phyloP scores from a whole-genome alignment of 2,797 vertebrate species.

The Aeoliscus strigatus region DNA sequence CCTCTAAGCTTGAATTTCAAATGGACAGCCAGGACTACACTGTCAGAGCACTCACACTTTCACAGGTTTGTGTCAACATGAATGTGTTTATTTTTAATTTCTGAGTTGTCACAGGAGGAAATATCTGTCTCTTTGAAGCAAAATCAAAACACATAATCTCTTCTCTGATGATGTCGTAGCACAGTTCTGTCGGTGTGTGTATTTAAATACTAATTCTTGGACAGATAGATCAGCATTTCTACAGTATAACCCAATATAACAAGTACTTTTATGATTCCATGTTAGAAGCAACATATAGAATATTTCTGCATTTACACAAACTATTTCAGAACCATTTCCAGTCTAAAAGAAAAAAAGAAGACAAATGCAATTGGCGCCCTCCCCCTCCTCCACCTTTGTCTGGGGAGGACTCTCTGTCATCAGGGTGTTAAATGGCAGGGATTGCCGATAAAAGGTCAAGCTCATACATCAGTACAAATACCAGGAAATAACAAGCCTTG shows the following conservation, averaged over 20 bases:
- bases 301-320: slow-evolving; percentile 1
- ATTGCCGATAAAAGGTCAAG: slow-evolving; percentile 52
- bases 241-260: no score
- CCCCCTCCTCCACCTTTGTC: slow-evolving; percentile 24
- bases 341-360: slow-evolving; percentile 11
- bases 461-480: slow-evolving; percentile 48
- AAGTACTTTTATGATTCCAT: no score
- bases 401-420: slow-evolving; percentile 41
- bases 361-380: slow-evolving; percentile 13
- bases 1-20: slow-evolving; percentile 37
- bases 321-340: not conserved
- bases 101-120: slow-evolving; percentile 11
- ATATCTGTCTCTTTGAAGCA: slow-evolving; percentile 7
- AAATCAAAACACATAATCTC: slow-evolving; percentile 4
- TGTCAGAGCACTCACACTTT: slow-evolving; percentile 21
- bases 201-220: slow-evolving; percentile 14
- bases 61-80: slow-evolving; percentile 20
- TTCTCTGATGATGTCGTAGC: slow-evolving; percentile 1
- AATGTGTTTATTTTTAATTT: slow-evolving; percentile 29
- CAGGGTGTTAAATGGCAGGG: slow-evolving; percentile 42
- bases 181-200: not conserved
- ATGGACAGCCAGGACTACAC: slow-evolving; percentile 37
- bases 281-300: no score
- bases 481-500: slow-evolving; percentile 46
- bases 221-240: no score